Conservation (phyloP, 2,113 vertebrate genomes). For the Proteles cristata region DNA sequence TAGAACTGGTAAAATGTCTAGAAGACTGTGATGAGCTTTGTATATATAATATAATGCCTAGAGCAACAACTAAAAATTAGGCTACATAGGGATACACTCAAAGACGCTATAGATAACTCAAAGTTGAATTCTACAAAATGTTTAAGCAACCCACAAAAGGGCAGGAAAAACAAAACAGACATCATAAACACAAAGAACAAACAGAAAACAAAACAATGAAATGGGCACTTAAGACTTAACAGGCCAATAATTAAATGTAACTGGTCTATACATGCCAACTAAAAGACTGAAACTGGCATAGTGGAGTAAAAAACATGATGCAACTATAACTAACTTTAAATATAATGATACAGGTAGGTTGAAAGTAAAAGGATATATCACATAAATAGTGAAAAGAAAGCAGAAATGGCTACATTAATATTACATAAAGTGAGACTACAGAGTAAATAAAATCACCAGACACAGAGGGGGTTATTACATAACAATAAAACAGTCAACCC, state of each 20-base stretch:
- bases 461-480: neutral
- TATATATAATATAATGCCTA: neutral
- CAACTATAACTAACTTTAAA: constrained; percentile 11
- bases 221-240: neutral
- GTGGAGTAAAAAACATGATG: neutral
- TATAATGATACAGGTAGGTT: neutral
- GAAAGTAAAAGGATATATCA: constrained; percentile 36
- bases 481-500: neutral
- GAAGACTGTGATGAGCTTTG: constrained; percentile 24
- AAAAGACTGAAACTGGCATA: neutral
- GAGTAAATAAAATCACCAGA: constrained; percentile 32
- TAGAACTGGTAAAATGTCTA: constrained; percentile 32
- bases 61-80: constrained; percentile 1
- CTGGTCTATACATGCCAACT: constrained; percentile 27
- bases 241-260: constrained; percentile 5
- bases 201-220: constrained; percentile 25
- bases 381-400: constrained; percentile 7
- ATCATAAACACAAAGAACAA: neutral
- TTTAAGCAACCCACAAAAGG: neutral
- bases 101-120: neutral
- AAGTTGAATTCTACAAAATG: constrained; percentile 50
- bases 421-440: constrained; percentile 28
- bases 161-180: neutral
- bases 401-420: constrained; percentile 1
- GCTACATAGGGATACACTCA: neutral